phyloP scores from a whole-genome alignment of 2,888 invertebrate genomes.

The Pherbina coryleti region DNA sequence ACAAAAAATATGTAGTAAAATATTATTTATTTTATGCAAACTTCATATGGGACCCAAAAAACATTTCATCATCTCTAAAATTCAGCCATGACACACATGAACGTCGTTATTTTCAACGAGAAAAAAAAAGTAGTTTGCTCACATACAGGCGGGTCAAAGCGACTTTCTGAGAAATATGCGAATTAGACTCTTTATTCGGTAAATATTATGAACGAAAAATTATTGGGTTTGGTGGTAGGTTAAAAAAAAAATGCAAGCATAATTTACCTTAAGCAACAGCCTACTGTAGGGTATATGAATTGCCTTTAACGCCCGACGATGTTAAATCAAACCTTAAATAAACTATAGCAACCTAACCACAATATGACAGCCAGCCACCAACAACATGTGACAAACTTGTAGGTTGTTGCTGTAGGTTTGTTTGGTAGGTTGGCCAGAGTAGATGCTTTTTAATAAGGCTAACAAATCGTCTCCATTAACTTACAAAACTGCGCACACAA shows the following conservation, averaged over 20 bases:
- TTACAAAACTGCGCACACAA: slow-evolving; percentile 63
- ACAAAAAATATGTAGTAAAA: too few relatives aligned
- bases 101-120: too few relatives aligned
- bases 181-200: too few relatives aligned
- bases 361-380: not conserved
- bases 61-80: slow-evolving; percentile 1
- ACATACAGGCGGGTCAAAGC: too few relatives aligned
- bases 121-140: too few relatives aligned
- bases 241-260: too few relatives aligned
- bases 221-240: too few relatives aligned
- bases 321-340: not conserved
- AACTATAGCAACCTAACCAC: not conserved
- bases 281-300: not conserved
- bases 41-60: not conserved
- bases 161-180: too few relatives aligned
- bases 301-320: not conserved
- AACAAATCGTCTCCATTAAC: slow-evolving; percentile 65
- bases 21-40: too few relatives aligned
- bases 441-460: slow-evolving; percentile 57
- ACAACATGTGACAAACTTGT: not conserved
- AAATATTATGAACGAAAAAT: too few relatives aligned
- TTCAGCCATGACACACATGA: not conserved
- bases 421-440: slow-evolving; percentile 1
- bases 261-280: not conserved
- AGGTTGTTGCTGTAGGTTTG: not conserved